Evolutionary conservation across 2,113 vertebrate species (phyloP), one percentile per base, ranked within the genome.

Genomic region (Catagonus wagneri): DNA sequence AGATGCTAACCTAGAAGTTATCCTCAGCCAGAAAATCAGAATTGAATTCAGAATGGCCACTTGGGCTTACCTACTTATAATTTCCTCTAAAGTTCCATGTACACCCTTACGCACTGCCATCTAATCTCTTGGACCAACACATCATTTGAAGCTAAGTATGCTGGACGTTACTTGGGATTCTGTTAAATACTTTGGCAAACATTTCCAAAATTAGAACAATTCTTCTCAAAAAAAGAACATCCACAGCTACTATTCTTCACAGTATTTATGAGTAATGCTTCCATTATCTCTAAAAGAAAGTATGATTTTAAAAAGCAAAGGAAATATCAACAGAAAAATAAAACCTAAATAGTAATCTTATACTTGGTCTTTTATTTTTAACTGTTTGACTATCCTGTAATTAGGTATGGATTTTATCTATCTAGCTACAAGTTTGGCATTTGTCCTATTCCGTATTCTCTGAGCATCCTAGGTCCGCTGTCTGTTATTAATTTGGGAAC

Each of bases 141-240:
- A 39, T 74, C 27, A 63, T 63, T 90, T 13, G 29, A 76, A 87
- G 54, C 22, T 79, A 56, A 34, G 79, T 72, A 32, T 15, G 12
- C 6, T 78, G 61, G 34, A 50, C 44, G 32, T 19, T 79, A 50
- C 65, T 79, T 74, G 54, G 25, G n/a, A 61, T 15, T 79, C 29
- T 79, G 52, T 66, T 66, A 61, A 91, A 56, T 23, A 52, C 56
- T 29, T 75, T 65, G 25, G 25, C 7, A 81, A 78, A 12, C 56
- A 87, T 61, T 69, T 94, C 32, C 71, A 72, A 56, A 75, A 69
- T 88, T 83, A 91, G 17, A 27, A 76, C 27, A 68, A 74, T 90
- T 94, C 75, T 75, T 76, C n/a, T 94, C 39, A 87, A 69, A 20
- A 20, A 91, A 68, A 34, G 50, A 79, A 32, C 4, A 54, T 29